Percentiles rank a stretch among this genome's conserved stretches.
Conservation (phyloP, 2,113 vertebrate species). For the Brachypteracias leptosomus region DNA sequence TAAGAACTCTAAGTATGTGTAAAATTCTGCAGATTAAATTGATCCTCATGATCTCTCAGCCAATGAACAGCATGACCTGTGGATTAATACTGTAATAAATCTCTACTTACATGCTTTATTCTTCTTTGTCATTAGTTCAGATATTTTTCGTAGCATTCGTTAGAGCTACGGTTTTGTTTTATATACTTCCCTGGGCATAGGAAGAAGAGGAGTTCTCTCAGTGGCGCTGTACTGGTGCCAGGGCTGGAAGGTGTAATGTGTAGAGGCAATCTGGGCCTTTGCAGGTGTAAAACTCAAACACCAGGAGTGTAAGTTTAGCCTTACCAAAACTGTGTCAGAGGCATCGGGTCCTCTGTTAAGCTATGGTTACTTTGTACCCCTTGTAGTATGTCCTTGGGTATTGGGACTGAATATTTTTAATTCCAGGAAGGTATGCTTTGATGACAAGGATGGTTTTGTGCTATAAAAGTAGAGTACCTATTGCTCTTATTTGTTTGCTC, state of each 20-base stretch:
- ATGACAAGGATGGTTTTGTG: neutral
- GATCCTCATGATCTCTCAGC: slow-evolving; percentile 3
- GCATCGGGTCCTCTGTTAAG: neutral
- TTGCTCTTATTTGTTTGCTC: neutral
- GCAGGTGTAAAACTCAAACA: neutral
- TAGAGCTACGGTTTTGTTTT: neutral
- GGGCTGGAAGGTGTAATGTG: neutral
- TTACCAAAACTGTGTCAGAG: neutral
- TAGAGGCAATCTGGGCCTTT: neutral
- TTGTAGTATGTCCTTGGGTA: neutral
- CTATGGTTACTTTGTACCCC: neutral
- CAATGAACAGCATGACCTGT: neutral
- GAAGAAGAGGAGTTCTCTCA: neutral
- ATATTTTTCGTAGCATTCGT: neutral
- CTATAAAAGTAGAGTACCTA: neutral
- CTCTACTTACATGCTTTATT: neutral
- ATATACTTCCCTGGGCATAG: neutral
- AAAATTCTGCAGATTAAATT: slow-evolving; percentile 41
- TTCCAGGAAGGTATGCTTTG: neutral
- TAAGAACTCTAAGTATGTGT: slow-evolving; percentile 25
- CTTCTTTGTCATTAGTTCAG: neutral
- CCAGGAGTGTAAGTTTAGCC: neutral
- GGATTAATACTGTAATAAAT: slow-evolving; percentile 18
- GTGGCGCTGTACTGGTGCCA: neutral
- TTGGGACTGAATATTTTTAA: neutral